phyloP scores from a whole-genome alignment of 2,113 vertebrate genomes.

The Protobothrops flavoviridis region DNA sequence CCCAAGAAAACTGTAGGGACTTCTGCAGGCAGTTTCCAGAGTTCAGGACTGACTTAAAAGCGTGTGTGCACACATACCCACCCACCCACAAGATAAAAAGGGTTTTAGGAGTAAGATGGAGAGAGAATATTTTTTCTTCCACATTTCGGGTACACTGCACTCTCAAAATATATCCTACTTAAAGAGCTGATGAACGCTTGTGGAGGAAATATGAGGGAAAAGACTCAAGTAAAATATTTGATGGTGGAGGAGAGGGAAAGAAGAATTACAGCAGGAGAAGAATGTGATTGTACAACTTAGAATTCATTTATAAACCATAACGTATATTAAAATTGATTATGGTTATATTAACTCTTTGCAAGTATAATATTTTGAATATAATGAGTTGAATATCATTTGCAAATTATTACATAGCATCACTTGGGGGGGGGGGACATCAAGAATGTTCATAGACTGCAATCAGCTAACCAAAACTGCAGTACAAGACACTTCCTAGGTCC shows the following conservation, averaged over 20 bases:
- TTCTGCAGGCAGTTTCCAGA: neutral
- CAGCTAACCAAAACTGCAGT: neutral
- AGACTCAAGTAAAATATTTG: neutral
- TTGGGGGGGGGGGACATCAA: neutral
- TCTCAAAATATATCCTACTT: neutral
- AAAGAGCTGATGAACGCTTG: neutral
- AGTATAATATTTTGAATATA: neutral
- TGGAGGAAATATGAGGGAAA: neutral
- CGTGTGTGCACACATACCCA: fast-evolving
- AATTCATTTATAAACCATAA: neutral
- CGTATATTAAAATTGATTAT: neutral
- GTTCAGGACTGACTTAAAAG: neutral
- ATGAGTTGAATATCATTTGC: neutral
- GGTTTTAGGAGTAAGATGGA: neutral
- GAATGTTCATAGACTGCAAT: neutral
- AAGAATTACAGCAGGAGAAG: neutral
- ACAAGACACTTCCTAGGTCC: neutral
- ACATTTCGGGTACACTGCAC: neutral
- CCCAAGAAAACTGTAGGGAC: neutral
- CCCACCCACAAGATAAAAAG: neutral
- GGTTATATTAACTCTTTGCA: neutral
- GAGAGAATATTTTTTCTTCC: neutral
- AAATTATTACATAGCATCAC: neutral
- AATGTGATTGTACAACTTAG: neutral
- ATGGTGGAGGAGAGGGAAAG: neutral